A percentile compares a stretch with the other conserved stretches of the same genome.
phyloP scores from a whole-genome alignment of 2,113 vertebrate species.

The Microcebus griseorufus region DNA sequence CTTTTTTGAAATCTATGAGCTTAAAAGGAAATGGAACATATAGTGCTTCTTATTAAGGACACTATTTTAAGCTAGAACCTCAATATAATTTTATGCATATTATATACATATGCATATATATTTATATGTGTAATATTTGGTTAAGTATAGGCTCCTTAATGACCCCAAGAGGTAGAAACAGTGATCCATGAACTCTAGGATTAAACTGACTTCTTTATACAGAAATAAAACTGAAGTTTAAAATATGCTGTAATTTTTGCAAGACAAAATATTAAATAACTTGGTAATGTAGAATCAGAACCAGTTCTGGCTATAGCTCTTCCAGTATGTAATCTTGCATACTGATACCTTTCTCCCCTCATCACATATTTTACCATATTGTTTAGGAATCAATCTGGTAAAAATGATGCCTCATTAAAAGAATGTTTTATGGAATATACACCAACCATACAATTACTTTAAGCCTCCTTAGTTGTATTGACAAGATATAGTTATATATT shows the following conservation, averaged over 20 bases:
- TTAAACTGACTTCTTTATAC: background rate
- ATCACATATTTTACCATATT: background rate
- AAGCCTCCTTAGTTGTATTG: background rate
- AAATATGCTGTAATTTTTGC: background rate
- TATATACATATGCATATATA: background rate
- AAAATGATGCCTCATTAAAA: background rate
- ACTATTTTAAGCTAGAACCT: background rate
- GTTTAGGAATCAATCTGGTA: background rate
- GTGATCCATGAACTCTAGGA: background rate
- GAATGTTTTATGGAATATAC: background rate
- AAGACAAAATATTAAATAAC: background rate
- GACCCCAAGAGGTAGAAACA: background rate
- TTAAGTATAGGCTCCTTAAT: background rate
- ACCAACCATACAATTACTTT: background rate
- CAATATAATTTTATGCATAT: background rate
- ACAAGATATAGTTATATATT: background rate
- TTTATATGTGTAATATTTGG: background rate
- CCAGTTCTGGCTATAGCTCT: background rate
- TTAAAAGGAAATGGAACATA: background rate
- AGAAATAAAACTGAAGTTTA: background rate
- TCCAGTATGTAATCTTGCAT: background rate
- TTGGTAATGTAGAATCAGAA: background rate
- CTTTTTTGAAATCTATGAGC: background rate
- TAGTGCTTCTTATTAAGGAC: background rate
- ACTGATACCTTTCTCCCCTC: rapidly evolving